Conservation (phyloP, 2,797 vertebrate species). For the Aythya fuligula region DNA sequence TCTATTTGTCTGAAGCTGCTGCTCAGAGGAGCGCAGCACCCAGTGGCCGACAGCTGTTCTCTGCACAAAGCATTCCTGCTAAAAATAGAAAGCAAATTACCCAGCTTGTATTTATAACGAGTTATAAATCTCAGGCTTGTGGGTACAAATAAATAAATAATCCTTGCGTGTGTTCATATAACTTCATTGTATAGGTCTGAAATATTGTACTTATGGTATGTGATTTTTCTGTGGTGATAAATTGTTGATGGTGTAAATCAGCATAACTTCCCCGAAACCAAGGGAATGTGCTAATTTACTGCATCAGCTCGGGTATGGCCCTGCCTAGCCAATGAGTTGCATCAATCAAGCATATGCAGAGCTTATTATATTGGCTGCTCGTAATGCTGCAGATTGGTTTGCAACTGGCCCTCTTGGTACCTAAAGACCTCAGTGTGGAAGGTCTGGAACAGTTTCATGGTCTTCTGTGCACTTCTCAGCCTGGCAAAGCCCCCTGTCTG, state of each 20-base stretch:
- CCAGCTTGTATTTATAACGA: conserved; percentile 33
- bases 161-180: not conserved
- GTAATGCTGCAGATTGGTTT: accelerated
- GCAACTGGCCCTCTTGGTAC: not conserved
- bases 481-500: not conserved
- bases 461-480: not conserved
- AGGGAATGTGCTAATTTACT: conserved; percentile 37
- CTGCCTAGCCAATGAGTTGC: not conserved
- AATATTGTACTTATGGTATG: not conserved
- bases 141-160: conserved; percentile 64
- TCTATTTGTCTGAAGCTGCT: conserved; percentile 50
- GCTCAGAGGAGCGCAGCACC: conserved; percentile 26
- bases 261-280: not conserved
- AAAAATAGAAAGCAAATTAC: conserved; percentile 64
- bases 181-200: conserved; percentile 41
- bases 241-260: conserved; percentile 39
- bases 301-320: conserved; percentile 2
- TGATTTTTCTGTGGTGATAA: not conserved
- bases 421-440: not conserved
- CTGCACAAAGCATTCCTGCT: conserved; percentile 14
- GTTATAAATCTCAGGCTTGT: conserved; percentile 43
- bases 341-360: conserved; percentile 39
- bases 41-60: conserved; percentile 52
- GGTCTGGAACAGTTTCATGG: not conserved
- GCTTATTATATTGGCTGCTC: not conserved